These are phyloP conservation scores for Ferrisia virgata DNA, from an alignment of 2,888 invertebrate genomes.

Conservation along the genomic window DNA sequence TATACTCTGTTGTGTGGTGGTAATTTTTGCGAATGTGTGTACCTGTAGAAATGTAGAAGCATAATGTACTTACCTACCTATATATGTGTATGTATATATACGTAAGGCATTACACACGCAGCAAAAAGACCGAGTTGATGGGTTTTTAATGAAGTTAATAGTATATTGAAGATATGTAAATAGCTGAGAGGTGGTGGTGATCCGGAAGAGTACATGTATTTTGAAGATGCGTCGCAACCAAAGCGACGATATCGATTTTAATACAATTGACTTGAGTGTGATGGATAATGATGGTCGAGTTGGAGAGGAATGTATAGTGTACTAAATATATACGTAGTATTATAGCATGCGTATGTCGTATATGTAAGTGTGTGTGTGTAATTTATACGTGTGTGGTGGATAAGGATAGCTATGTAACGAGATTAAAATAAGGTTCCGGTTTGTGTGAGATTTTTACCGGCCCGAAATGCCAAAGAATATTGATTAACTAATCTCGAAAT, in stretches of 20 bases:
- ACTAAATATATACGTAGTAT: too few species aligned
- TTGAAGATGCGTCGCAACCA: neutral
- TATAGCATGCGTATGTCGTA: too few species aligned
- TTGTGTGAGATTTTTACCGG: too few species aligned
- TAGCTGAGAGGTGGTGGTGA: neutral
- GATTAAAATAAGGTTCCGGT: too few species aligned
- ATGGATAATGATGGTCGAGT: neutral
- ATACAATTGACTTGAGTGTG: neutral
- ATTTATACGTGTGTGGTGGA: too few species aligned
- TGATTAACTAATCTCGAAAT: too few species aligned
- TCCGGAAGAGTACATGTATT: neutral
- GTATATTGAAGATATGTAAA: neutral
- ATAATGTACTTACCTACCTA: too few species aligned
- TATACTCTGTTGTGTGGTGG: neutral
- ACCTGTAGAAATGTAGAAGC: too few species aligned
- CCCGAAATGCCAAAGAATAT: too few species aligned
- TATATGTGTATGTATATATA: neutral
- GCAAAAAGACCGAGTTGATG: neutral
- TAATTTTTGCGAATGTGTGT: too few species aligned
- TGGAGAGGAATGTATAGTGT: neutral
- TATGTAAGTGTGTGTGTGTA: too few species aligned
- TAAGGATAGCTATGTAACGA: too few species aligned
- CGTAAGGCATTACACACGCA: neutral
- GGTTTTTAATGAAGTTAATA: conserved; percentile 11
- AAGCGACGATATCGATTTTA: neutral